These are phyloP conservation scores for Cygnus olor DNA, from an alignment of 2,797 vertebrate species.

Conservation along the genomic window DNA sequence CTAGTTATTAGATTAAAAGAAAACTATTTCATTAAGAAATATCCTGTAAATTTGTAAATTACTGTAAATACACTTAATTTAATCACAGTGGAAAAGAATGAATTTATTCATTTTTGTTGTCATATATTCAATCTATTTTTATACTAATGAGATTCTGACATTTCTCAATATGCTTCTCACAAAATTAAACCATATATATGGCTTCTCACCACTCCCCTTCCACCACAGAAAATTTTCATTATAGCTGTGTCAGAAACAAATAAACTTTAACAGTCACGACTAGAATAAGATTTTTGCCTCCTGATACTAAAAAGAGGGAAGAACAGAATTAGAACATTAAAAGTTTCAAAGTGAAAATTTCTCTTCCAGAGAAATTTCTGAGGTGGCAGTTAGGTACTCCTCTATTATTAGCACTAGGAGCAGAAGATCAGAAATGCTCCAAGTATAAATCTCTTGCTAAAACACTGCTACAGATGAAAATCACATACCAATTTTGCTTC, in stretches of 20 bases:
- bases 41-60: neutral
- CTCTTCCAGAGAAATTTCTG: neutral
- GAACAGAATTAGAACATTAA: neutral
- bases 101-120: neutral
- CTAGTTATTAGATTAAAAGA: neutral
- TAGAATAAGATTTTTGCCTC: neutral
- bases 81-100: neutral
- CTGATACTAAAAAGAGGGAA: neutral
- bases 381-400: neutral
- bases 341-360: neutral
- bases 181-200: neutral
- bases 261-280: fast-evolving
- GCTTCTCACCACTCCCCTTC: neutral
- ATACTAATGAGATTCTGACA: neutral
- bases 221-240: neutral
- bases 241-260: neutral
- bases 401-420: neutral
- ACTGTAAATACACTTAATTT: neutral
- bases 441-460: constrained; percentile 7
- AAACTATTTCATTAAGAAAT: neutral
- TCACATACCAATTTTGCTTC: neutral
- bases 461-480: constrained; percentile 22
- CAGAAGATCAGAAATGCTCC: neutral
- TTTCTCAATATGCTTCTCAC: neutral
- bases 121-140: neutral